Evolutionary conservation across 2,888 invertebrate genomes (phyloP), one percentile per base, ranked within the genome.

Genomic region (Pammene aurita): DNA sequence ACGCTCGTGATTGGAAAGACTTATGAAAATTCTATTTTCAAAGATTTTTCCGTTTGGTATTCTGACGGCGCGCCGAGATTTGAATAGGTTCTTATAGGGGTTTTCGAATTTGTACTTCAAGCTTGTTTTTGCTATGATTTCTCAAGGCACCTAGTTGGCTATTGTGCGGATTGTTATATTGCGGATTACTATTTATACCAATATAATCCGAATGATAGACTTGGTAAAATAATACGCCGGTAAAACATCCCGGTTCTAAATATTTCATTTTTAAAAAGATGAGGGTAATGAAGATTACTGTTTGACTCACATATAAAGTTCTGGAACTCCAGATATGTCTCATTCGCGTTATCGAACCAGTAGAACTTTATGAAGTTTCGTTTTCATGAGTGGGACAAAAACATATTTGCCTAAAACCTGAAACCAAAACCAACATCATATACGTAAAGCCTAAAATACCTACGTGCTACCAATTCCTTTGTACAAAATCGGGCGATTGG

Each of bases 21-120:
- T 68, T 68, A 68, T 68, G 68, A 68, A 68, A 68, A 68, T 68
- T 64, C 68, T 68, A 64, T 68, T 68, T 68, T 68, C 57, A 57
- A 63, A 64, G 57, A 68, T 46, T 64, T 46, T 68, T 57, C 57
- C 55, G 63, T 63, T 68, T 68, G 68, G 57, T 64, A 68, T 68
- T 64, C 68, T 50, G 44, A 58, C 44, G 44, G 63, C 58, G 58
- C 35, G 7, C 38, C 18, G 63, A 57, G 63, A 68, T 64, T 64
- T 68, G 68, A 68, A 68, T 68, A 58, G 57, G 63, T 68, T 64
- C 63, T 68, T 64, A 58, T 58, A 68, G 63, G n/a, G 68, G 63
- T 57, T 63, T 56, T 68, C 68, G 52, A 58, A 68, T 62, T 61
- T 62, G 56, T 58, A 57, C 57, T 46, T 44, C 44, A 38, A 38